These are phyloP conservation scores for Temnothorax longispinosus DNA, from an alignment of 1,140 invertebrate genomes.

Conservation along the genomic window DNA sequence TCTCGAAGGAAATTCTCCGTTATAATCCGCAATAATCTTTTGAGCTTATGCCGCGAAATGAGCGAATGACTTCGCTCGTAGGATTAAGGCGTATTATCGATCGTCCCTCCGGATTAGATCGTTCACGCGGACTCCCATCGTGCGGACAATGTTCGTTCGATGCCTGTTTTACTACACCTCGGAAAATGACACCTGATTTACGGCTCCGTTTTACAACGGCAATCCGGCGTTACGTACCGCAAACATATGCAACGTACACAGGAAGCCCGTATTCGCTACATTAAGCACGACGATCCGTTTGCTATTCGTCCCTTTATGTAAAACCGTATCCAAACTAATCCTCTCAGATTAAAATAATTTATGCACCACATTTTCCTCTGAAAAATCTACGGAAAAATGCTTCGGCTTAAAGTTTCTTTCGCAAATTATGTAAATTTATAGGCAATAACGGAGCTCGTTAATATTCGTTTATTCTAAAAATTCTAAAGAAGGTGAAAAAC, in stretches of 20 bases:
- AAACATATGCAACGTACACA: neutral
- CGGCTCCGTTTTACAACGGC: neutral
- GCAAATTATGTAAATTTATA: neutral
- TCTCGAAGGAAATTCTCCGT: neutral
- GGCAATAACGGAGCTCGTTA: neutral
- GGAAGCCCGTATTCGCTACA: neutral
- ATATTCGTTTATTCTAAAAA: neutral
- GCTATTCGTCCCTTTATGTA: neutral
- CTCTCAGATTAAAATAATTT: neutral
- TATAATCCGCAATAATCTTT: conserved; percentile 11
- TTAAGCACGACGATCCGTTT: neutral
- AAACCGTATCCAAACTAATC: neutral
- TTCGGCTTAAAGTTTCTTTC: neutral
- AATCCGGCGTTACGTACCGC: neutral
- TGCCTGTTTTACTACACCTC: neutral
- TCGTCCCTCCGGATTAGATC: conserved; percentile 22
- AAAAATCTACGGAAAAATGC: neutral
- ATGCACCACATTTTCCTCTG: neutral
- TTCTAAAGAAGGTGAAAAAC: neutral
- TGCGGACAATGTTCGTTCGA: conserved; percentile 7
- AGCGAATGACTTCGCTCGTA: neutral
- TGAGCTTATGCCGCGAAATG: conserved; percentile 2
- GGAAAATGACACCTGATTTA: conserved; percentile 20
- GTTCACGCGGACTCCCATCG: neutral
- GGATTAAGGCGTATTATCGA: conserved; percentile 45